Percentiles rank a stretch among this genome's conserved stretches.
Conservation (phyloP, 2,888 invertebrate species). For the Drosophila barbarae region DNA sequence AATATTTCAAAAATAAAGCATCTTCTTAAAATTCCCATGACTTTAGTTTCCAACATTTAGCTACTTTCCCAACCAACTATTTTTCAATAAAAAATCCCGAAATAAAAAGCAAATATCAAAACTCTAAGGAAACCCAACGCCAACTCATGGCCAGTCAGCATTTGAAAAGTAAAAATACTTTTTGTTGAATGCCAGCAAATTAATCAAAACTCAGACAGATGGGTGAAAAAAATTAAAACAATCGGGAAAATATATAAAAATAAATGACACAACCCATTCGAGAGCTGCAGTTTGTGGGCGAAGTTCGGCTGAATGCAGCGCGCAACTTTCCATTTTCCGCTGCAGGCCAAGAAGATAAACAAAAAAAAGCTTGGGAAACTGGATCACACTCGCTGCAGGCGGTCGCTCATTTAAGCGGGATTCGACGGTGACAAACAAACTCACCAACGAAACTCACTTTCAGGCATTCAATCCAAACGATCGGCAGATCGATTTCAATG, state of each 20-base stretch:
- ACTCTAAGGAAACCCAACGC: slow-evolving; percentile 22
- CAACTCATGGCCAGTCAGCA: slow-evolving; percentile 40
- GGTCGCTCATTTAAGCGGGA: slow-evolving; percentile 48
- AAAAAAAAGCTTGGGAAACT: slow-evolving; percentile 52
- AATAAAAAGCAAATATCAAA: background rate
- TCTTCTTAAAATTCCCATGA: too few species aligned
- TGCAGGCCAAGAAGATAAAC: slow-evolving; percentile 38
- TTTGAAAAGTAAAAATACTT: slow-evolving; percentile 31
- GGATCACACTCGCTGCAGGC: slow-evolving; percentile 57
- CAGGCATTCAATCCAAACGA: slow-evolving; percentile 2
- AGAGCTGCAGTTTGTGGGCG: slow-evolving; percentile 35
- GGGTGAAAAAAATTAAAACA: slow-evolving; percentile 18
- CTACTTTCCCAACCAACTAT: slow-evolving; percentile 19
- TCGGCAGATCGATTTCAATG: slow-evolving; percentile 53
- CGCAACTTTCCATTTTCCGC: slow-evolving; percentile 62
- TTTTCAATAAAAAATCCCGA: slow-evolving; percentile 19
- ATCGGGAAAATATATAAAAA: slow-evolving; percentile 27
- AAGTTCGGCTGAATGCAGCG: slow-evolving; percentile 38
- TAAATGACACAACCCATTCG: slow-evolving; percentile 44
- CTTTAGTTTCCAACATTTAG: background rate
- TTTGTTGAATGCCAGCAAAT: slow-evolving; percentile 27
- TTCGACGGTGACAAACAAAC: slow-evolving; percentile 25
- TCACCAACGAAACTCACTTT: slow-evolving; percentile 16
- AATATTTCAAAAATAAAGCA: background rate
- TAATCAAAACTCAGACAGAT: slow-evolving; percentile 36